Percentiles rank a stretch among this genome's conserved stretches.
phyloP scores from a whole-genome alignment of 2,888 invertebrate genomes.

The Ophion slaviceki region DNA sequence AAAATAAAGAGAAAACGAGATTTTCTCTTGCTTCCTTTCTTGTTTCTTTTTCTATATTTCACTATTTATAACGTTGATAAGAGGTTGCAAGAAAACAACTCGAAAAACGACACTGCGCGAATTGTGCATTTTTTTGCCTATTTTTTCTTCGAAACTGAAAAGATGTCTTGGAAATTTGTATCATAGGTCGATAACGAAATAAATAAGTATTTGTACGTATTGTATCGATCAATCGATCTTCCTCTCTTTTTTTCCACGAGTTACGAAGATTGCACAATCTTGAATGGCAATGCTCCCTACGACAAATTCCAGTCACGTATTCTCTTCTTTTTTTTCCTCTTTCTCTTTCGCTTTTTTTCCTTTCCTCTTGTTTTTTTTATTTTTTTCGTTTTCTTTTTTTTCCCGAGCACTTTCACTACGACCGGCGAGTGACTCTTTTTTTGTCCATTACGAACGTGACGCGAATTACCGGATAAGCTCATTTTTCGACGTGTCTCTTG shows the following conservation, averaged over 20 bases:
- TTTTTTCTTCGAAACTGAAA: neutral
- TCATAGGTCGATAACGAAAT: conserved; percentile 45
- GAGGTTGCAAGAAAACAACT: too few relatives aligned
- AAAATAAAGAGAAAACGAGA: neutral
- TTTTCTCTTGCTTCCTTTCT: conserved; percentile 15
- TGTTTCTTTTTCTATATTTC: conserved; percentile 15
- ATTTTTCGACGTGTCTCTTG: neutral
- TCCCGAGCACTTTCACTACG: conserved; percentile 80
- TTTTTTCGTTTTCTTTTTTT: conserved; percentile 12
- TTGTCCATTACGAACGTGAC: conserved; percentile 69
- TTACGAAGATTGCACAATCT: conserved; percentile 75
- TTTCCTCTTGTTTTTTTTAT: conserved; percentile 66
- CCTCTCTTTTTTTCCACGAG: conserved; percentile 68
- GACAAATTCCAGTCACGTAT: conserved; percentile 74
- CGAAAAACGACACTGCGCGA: too few relatives aligned
- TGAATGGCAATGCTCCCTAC: conserved; percentile 41
- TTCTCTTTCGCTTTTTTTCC: neutral
- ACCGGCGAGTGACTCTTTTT: conserved; percentile 66
- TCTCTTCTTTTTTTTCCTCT: conserved; percentile 40
- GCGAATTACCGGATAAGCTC: conserved; percentile 68
- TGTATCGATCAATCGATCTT: neutral
- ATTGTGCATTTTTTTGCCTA: too few relatives aligned
- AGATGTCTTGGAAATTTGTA: conserved; percentile 26
- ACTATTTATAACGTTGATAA: too few relatives aligned
- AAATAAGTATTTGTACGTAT: conserved; percentile 54